Conservation (phyloP, 2,113 vertebrate species). For the Orcinus orca region DNA sequence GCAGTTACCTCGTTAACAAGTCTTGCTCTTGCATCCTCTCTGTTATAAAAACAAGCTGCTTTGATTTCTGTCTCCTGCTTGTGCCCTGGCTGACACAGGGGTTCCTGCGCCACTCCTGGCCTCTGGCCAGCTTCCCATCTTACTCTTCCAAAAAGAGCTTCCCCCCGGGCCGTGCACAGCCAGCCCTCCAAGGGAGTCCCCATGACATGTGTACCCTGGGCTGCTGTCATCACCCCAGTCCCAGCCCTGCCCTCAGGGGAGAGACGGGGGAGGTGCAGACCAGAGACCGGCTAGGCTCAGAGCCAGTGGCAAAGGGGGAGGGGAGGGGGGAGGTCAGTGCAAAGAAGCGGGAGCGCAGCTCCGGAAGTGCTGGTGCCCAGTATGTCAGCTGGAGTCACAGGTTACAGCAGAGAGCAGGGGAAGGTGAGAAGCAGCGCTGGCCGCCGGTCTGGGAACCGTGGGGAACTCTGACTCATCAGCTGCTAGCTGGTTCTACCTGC, state of each 20-base stretch:
- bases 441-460: not conserved
- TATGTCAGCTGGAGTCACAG: not conserved
- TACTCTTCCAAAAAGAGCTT: not conserved
- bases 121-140: not conserved
- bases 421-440: not conserved
- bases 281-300: not conserved
- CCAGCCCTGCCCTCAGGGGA: not conserved
- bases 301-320: rapidly evolving
- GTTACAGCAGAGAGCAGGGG: not conserved
- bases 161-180: not conserved
- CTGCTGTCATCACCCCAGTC: not conserved
- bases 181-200: not conserved
- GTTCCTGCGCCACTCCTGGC: not conserved
- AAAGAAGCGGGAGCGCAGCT: not conserved
- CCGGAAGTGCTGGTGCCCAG: not conserved
- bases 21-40: not conserved
- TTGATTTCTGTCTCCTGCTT: not conserved
- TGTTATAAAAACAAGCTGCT: not conserved
- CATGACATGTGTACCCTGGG: not conserved
- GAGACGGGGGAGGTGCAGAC: not conserved
- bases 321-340: too few species aligned
- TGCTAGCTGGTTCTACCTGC: not conserved
- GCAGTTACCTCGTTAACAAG: not conserved
- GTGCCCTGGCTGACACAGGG: not conserved
- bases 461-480: not conserved